phyloP scores from a whole-genome alignment of 2,113 vertebrate species.

The Sphaerodactylus townsendi region DNA sequence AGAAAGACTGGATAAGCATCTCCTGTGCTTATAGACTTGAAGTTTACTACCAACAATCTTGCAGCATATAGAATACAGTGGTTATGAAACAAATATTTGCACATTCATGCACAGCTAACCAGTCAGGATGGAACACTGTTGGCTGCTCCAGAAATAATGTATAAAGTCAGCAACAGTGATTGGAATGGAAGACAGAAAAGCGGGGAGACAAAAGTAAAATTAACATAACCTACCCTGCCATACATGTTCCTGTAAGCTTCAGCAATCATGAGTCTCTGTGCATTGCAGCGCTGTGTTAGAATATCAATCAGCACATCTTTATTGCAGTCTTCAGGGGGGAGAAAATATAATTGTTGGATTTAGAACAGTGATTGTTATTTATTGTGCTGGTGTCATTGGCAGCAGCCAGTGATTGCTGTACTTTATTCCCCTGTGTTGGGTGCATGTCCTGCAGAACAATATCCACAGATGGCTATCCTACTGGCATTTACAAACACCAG shows the following conservation, averaged over 20 bases:
- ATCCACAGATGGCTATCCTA: not conserved
- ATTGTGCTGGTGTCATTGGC: not conserved
- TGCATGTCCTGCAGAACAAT: slow-evolving; percentile 22
- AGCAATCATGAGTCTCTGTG: slow-evolving; percentile 73
- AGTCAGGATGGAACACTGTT: not conserved
- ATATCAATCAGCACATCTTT: slow-evolving; percentile 78
- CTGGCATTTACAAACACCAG: not conserved
- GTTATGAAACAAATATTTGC: not conserved
- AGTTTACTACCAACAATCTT: not conserved
- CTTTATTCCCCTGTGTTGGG: slow-evolving; percentile 24
- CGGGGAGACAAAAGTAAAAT: not conserved
- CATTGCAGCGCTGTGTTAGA: slow-evolving; percentile 75
- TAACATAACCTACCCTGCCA: slow-evolving; percentile 62
- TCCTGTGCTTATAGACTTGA: not conserved
- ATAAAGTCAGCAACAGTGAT: not conserved
- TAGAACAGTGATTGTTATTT: not conserved
- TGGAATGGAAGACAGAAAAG: not conserved
- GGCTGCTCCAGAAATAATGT: not conserved
- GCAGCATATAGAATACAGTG: rapidly evolving
- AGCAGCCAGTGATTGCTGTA: not conserved
- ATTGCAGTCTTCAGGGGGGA: slow-evolving; percentile 72
- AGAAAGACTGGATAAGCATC: not conserved
- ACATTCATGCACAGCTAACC: not conserved
- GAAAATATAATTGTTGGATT: not conserved
- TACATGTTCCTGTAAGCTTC: slow-evolving; percentile 72